Conservation (phyloP, 2,888 invertebrate species). For the Agrilus cyanescens region DNA sequence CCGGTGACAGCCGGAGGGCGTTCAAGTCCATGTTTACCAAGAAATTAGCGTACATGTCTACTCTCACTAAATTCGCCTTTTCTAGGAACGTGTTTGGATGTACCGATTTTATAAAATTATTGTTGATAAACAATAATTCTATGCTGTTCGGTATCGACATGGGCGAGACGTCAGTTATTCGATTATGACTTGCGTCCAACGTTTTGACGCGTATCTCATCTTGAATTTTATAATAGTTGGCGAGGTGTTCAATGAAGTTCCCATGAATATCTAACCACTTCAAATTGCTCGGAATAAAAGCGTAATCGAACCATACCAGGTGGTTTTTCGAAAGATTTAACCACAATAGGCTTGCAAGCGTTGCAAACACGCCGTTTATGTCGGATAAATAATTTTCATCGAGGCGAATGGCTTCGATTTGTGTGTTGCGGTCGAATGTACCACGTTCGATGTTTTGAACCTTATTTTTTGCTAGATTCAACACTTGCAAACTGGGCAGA, state of each 20-base stretch:
- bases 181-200: conserved; percentile 81
- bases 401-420: conserved; percentile 75
- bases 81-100: conserved; percentile 78
- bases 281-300: conserved; percentile 78
- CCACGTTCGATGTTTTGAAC: conserved; percentile 74
- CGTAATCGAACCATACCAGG: conserved; percentile 87
- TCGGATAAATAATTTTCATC: conserved; percentile 82
- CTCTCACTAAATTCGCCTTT: conserved; percentile 72
- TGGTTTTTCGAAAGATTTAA: conserved; percentile 84
- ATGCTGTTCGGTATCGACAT: conserved; percentile 81
- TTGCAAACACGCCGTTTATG: conserved; percentile 81
- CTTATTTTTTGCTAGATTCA: conserved; percentile 83
- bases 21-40: conserved; percentile 72
- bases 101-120: conserved; percentile 72
- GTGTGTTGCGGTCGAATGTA: conserved; percentile 68
- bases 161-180: conserved; percentile 70
- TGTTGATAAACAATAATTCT: conserved; percentile 77
- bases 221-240: conserved; percentile 79
- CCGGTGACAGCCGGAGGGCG: conserved; percentile 64
- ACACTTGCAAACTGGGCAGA: conserved; percentile 68
- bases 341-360: conserved; percentile 73
- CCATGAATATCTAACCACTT: conserved; percentile 87
- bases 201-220: conserved; percentile 72
- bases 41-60: conserved; percentile 83
- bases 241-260: conserved; percentile 77